Base-by-base conservation (phyloP, 1,140 invertebrate species). In the Gryon sp. region DNA sequence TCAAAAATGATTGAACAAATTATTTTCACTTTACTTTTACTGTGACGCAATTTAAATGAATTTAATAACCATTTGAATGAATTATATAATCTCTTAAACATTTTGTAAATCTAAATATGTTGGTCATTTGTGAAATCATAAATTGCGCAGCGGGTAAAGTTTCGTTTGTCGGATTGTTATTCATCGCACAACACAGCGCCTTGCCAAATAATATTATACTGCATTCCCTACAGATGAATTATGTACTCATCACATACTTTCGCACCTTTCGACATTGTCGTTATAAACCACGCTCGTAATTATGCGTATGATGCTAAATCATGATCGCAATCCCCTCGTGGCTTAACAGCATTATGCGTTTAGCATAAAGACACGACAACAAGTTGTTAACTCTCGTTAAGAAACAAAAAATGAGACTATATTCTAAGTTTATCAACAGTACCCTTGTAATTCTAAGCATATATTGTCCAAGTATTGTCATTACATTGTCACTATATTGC, bases 231-330 rank as follows among this genome's bases (percentile, higher is more conserved):
- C 16, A 20, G 52, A 41, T 73, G 34, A 73, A 74, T 66, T 74
- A 66, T 60, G 60, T 62, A 59, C 53, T 66, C 70, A 36, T 48
- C 36, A 43, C 28, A 65, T 65, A 65, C 52, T 74, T 74, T 74
- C 28, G 50, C 52, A 18, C 65, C 62, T 46, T 46, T 59, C 16
- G 14, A 14, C 18, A 2, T 15, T n/a, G n/a, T 8, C 32, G 32
- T 46, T 15, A 12, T 46, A 50, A 48, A 45, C 55, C 53, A 24
- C 15, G 20, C 30, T 50, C 34, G 46, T 66, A 66, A 60, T 65
- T 53, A 65, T 53, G 45, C 60, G 50, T 40, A 63, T 63, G 45
- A 43, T 16, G 36, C 34, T 72, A 72, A 62, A 66, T 65, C 52
- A 74, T 41, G 52, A 66, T 65, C 45, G 34, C 43, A 45, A 63